These are phyloP conservation scores for Halichoerus grypus DNA, from an alignment of 2,113 vertebrate genomes.

Conservation along the genomic window DNA sequence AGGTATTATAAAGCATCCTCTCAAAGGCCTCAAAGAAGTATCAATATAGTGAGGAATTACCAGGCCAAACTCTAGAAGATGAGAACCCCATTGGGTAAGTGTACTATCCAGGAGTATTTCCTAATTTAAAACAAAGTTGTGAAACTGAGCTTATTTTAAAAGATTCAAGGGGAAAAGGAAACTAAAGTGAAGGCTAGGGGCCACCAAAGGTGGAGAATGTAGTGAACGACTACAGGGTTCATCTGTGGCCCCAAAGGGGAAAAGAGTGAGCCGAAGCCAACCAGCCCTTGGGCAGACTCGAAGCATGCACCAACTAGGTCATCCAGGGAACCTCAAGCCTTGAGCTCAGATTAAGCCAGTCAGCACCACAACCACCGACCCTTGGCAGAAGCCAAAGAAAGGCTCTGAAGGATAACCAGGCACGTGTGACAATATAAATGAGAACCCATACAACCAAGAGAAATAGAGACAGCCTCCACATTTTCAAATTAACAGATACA, in stretches of 20 bases:
- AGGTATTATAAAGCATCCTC: not conserved
- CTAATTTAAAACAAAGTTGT: not conserved
- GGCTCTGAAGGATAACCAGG: not conserved
- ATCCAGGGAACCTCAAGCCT: not conserved
- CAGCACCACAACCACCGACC: not conserved
- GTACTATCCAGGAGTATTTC: not conserved
- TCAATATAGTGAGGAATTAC: not conserved
- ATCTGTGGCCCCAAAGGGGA: not conserved
- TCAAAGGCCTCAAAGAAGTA: not conserved
- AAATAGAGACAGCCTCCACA: not conserved
- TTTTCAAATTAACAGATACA: no score
- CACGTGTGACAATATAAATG: not conserved
- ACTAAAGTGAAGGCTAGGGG: not conserved
- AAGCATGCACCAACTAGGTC: not conserved
- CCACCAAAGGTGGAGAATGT: not conserved
- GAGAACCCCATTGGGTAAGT: not conserved
- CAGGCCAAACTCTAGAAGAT: constrained; percentile 14
- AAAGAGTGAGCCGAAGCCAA: not conserved
- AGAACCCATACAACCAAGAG: not conserved
- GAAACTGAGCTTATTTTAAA: constrained; percentile 31
- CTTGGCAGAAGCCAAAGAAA: not conserved
- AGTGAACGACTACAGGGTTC: not conserved
- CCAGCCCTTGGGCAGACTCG: rapidly evolving
- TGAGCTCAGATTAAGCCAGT: not conserved
- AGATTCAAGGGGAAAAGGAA: not conserved